Conservation (phyloP, 2,888 invertebrate genomes). For the Salpingus planirostris region DNA sequence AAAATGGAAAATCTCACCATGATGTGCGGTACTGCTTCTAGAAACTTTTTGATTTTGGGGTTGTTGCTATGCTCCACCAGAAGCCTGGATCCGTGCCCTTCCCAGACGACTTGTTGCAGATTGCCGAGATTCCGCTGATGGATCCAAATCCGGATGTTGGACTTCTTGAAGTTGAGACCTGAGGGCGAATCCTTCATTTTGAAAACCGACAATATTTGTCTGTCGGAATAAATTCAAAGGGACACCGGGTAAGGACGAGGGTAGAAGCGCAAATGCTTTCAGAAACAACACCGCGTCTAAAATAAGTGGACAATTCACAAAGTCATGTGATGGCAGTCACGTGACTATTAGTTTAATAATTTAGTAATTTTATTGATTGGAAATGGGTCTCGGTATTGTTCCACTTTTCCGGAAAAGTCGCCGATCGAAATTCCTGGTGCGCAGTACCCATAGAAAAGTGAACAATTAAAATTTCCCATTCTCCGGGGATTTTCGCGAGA, state of each 20-base stretch:
- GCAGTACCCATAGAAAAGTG: too few species aligned
- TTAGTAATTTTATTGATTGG: constrained; percentile 33
- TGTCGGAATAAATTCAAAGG: too few species aligned
- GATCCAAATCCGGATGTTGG: constrained; percentile 92
- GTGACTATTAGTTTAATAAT: constrained; percentile 37
- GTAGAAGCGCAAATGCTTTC: too few species aligned
- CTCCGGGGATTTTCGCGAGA: too few species aligned
- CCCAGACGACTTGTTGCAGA: constrained; percentile 81
- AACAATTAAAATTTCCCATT: too few species aligned
- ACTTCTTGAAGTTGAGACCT: constrained; percentile 55
- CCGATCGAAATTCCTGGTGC: constrained; percentile 15
- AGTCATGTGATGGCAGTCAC: constrained; percentile 24
- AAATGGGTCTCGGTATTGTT: constrained; percentile 17
- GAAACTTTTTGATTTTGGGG: constrained; percentile 70
- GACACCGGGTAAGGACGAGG: too few species aligned
- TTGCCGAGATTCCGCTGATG: constrained; percentile 83
- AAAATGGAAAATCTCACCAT: constrained; percentile 61
- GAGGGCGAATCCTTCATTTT: constrained; percentile 24
- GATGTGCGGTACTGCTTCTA: constrained; percentile 89
- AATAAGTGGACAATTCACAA: too few species aligned
- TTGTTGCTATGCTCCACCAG: constrained; percentile 79
- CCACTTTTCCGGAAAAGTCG: constrained; percentile 11
- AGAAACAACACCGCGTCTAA: too few species aligned
- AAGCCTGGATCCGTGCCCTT: constrained; percentile 78
- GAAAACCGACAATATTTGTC: too few species aligned